Base-by-base conservation (phyloP, 1,140 invertebrate species). In the Drosophila aff. region DNA sequence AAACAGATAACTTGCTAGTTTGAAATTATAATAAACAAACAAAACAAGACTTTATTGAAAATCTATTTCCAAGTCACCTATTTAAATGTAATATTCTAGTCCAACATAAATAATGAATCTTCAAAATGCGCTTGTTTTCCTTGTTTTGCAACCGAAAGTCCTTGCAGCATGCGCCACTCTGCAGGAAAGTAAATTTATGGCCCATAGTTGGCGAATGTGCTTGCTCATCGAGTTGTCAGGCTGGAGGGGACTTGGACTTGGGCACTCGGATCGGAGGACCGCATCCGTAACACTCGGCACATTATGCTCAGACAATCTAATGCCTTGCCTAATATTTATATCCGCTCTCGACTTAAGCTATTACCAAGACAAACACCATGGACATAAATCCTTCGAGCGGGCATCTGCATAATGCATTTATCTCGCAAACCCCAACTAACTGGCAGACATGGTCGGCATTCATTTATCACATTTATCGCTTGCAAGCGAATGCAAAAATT, bases 381-480 rank as follows among this genome's bases (percentile, higher is more conserved):
- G 60, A 61, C 64, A 80, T 86, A 87, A 89, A 89, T 87, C 83
- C 80, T 80, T 83, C 62, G 64, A 49, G 63, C 75, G 26, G 58
- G 59, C 75, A 79, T 79, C 76, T 79, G 76, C 76, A 79, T 79
- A 79, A 79, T 79, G 66, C 76, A 79, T 79, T 79, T 79, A 77
- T 77, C 75, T 76, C 43, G 53, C 67, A 63, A 46, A 33, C 28
- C 40, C 46, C 53, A 57, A 43, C 74, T 57, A 66, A 65, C 72
- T 66, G 50, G 52, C 73, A 66, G 63, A 43, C 75, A 67, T 76
- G 74, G 59, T 50, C 75, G 31, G 75, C 65, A 87, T 76, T 89
- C 84, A 83, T 87, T 87, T 87, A 87, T 87, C 84, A 87, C 84
- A 87, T 87, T 87, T 87, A 87, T 87, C 81, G 84, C 78, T 85